Evolutionary conservation across 2,888 invertebrate species (phyloP).

Genomic region (Tiliacea aurago): DNA sequence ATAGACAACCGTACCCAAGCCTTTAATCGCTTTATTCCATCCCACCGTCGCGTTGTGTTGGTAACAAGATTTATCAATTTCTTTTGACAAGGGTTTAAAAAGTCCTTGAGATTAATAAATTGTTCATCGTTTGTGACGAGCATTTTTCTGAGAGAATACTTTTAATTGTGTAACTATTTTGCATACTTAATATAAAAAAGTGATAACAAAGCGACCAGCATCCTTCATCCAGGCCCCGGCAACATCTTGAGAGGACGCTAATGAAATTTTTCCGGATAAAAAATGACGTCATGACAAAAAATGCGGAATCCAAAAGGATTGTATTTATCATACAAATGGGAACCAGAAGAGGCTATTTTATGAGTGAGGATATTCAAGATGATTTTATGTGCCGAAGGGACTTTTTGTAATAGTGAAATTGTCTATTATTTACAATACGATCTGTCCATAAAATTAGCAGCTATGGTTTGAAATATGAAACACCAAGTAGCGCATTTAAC

Average conservation of each 20-base stretch:
- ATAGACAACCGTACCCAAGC: slow-evolving; percentile 14
- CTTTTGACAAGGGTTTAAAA: slow-evolving; percentile 48
- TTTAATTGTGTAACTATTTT: slow-evolving; percentile 53
- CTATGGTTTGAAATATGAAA: not conserved
- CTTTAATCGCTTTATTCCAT: slow-evolving; percentile 22
- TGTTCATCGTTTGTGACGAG: slow-evolving; percentile 23
- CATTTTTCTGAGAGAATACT: slow-evolving; percentile 35
- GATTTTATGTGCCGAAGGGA: not conserved
- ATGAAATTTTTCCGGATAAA: slow-evolving; percentile 70
- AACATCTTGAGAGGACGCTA: slow-evolving; percentile 69
- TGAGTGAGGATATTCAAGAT: slow-evolving; percentile 15
- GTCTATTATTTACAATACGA: not conserved
- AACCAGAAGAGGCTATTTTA: slow-evolving; percentile 6
- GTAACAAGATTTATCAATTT: slow-evolving; percentile 53
- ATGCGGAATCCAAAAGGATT: slow-evolving; percentile 47
- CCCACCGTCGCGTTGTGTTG: slow-evolving; percentile 2
- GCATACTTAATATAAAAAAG: slow-evolving; percentile 51
- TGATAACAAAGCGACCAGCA: slow-evolving; percentile 51
- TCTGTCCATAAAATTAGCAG: not conserved
- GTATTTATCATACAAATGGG: slow-evolving; percentile 54
- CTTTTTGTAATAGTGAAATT: slow-evolving; percentile 1
- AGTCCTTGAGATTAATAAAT: slow-evolving; percentile 48
- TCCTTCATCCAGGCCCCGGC: slow-evolving; percentile 53
- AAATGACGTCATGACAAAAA: slow-evolving; percentile 58
- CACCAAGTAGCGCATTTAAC: not conserved